Base-by-base conservation (phyloP, 1,140 invertebrate genomes). In the Sminthurinus signatus region DNA sequence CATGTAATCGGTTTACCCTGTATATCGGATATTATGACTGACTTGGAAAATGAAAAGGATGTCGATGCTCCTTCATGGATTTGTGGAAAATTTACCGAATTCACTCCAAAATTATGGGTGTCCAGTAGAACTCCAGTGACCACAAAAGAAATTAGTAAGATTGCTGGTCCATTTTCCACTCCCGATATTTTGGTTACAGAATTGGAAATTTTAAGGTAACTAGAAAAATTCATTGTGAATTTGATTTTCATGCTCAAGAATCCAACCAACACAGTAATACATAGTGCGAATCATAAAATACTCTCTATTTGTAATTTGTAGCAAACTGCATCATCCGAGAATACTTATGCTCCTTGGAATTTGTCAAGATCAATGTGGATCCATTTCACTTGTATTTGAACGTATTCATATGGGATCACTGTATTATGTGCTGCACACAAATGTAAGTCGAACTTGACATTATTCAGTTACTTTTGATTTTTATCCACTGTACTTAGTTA, bases 311-410 rank as follows among this genome's bases (percentile, higher is more conserved):
- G 32, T 60, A 31, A 60, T 29, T 46, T 44, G 4, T 46, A 68
- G 67, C 23, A 67, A 60, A 57, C 66, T 79, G 2, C 65, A 73
- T 36, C 78, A 78, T 68, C 77, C 78, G 2, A 73, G 74, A 57
- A 69, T 80, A 32, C 64, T 80, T 28, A 64, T 77, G 50, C 65
- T 80, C 39, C 76, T 80, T 76, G 78, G 75, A 15, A 69, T 78
- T 15, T 78, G 76, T 70, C 76, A 77, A 19, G 70, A 74, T 17
- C 74, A 74, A 48, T 71, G 75, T 4, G 76, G 79, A 48, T 71
- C 72, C 17, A 63, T 79, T n/a, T 74, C 76, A 42, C 69, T 80
- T 3, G 67, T 79, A 14, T 80, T 75, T 69, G 78, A 80, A 64
- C 69, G 73, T 21, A 70, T 80, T 28, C 65, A 71, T 17, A 60